Evolutionary conservation across 1,140 invertebrate species (phyloP).

Genomic region (Drosophila burlai): DNA sequence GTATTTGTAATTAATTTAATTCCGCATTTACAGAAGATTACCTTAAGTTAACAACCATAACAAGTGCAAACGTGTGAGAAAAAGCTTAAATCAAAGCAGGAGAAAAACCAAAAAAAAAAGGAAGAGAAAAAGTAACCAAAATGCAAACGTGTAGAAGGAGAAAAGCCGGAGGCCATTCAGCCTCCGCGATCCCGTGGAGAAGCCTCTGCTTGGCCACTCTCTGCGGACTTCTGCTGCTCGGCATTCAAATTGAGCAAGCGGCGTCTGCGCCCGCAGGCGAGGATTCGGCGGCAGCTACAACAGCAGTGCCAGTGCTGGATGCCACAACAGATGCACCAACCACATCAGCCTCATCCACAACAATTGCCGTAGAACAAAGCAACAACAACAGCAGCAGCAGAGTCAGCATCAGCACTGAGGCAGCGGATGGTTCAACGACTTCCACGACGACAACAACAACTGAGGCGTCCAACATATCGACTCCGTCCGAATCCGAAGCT

Average conservation of each 20-base stretch:
- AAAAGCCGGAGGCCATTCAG: slow-evolving; percentile 59
- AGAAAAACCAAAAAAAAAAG: slow-evolving; percentile 23
- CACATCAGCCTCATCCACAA: slow-evolving; percentile 56
- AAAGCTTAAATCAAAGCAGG: slow-evolving; percentile 40
- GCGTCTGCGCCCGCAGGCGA: slow-evolving; percentile 79
- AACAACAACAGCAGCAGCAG: slow-evolving; percentile 16
- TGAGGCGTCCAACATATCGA: slow-evolving; percentile 61
- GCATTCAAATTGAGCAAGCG: slow-evolving; percentile 77
- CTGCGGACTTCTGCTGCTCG: slow-evolving; percentile 74
- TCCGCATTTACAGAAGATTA: slow-evolving; percentile 57
- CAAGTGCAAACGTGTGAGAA: slow-evolving; percentile 76
- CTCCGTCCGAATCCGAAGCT: slow-evolving; percentile 68
- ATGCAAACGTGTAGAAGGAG: slow-evolving; percentile 73
- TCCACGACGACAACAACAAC: slow-evolving; percentile 49
- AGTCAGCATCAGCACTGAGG: slow-evolving; percentile 34
- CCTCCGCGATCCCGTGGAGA: slow-evolving; percentile 53
- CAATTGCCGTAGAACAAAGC: slow-evolving; percentile 73
- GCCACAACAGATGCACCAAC: slow-evolving; percentile 55
- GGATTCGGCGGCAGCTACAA: slow-evolving; percentile 56
- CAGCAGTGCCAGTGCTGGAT: slow-evolving; percentile 58
- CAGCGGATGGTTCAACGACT: slow-evolving; percentile 77
- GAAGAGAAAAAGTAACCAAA: slow-evolving; percentile 37
- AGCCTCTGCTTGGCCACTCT: slow-evolving; percentile 63
- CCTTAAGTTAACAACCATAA: slow-evolving; percentile 51
- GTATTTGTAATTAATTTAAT: slow-evolving; percentile 35